Conservation (phyloP, 2,888 invertebrate genomes). For the Leptarthrus brevirostris region DNA sequence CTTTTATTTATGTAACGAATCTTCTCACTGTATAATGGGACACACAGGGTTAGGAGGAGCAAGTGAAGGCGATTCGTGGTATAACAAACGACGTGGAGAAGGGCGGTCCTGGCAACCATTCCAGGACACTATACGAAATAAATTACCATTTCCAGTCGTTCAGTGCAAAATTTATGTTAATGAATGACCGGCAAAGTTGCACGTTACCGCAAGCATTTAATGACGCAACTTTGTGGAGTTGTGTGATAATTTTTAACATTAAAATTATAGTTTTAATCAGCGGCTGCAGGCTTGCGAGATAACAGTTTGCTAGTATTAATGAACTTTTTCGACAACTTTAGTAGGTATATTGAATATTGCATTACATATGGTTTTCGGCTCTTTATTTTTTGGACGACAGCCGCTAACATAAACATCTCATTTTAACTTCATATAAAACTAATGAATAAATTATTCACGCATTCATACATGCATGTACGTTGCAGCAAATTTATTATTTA, state of each 20-base stretch:
- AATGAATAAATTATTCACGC: no score
- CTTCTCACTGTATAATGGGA: neutral
- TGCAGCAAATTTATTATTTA: no score
- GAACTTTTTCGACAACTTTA: no score
- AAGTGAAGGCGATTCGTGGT: neutral
- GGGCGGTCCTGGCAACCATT: neutral
- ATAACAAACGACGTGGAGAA: neutral
- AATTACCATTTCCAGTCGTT: conserved; percentile 32
- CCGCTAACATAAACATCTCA: no score
- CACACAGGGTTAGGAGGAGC: neutral
- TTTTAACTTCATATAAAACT: no score
- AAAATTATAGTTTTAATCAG: conserved; percentile 32
- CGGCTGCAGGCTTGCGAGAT: conserved; percentile 3
- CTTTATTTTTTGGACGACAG: no score
- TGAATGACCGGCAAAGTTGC: conserved; percentile 43
- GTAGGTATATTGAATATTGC: no score
- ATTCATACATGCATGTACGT: no score
- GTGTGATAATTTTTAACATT: conserved; percentile 31
- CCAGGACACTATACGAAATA: conserved; percentile 24
- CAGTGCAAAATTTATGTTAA: conserved; percentile 51
- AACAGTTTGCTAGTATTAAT: neutral
- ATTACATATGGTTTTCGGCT: no score
- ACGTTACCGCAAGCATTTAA: conserved; percentile 42
- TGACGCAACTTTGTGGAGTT: conserved; percentile 33
- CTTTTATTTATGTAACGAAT: conserved; percentile 47